Percentiles rank a stretch among this genome's conserved stretches.
These are phyloP conservation scores for Setophaga coronata DNA, from an alignment of 2,113 vertebrate species.

Conservation along the genomic window DNA sequence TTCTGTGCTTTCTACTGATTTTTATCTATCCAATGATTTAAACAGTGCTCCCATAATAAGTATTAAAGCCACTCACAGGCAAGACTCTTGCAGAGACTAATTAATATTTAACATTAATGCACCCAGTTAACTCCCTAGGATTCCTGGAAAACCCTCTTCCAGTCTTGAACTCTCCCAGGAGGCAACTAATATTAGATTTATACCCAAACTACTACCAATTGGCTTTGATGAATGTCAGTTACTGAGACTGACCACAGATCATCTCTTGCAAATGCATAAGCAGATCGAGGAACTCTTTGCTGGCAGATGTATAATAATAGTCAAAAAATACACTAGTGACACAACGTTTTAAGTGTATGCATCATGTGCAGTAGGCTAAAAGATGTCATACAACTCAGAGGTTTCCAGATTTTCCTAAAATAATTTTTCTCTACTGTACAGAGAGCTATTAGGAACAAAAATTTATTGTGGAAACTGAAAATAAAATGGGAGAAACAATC, in stretches of 20 bases:
- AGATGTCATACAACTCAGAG: slow-evolving; percentile 37
- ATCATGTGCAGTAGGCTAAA: slow-evolving; percentile 23
- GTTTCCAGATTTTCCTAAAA: slow-evolving; percentile 60
- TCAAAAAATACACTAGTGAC: slow-evolving; percentile 12
- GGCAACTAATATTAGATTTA: slow-evolving; percentile 31
- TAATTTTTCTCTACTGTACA: slow-evolving; percentile 38
- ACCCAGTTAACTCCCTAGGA: slow-evolving; percentile 31
- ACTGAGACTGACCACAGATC: background rate
- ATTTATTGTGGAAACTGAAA: background rate
- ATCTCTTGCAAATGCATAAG: background rate
- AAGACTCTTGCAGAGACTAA: background rate
- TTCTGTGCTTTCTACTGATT: background rate
- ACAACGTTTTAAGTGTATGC: slow-evolving; percentile 23
- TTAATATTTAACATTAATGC: slow-evolving; percentile 67
- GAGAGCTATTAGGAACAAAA: slow-evolving; percentile 13
- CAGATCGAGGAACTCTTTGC: background rate
- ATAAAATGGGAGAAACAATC: slow-evolving; percentile 13
- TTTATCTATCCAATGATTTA: background rate
- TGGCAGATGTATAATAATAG: slow-evolving; percentile 19
- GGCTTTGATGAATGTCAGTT: slow-evolving; percentile 32
- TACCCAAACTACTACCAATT: slow-evolving; percentile 6
- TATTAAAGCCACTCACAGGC: slow-evolving; percentile 4
- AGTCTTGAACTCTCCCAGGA: slow-evolving; percentile 35
- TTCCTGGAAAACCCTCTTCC: slow-evolving; percentile 61
- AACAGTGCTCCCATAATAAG: background rate